phyloP scores from a whole-genome alignment of 2,888 invertebrate genomes.

The Formica aserva region DNA sequence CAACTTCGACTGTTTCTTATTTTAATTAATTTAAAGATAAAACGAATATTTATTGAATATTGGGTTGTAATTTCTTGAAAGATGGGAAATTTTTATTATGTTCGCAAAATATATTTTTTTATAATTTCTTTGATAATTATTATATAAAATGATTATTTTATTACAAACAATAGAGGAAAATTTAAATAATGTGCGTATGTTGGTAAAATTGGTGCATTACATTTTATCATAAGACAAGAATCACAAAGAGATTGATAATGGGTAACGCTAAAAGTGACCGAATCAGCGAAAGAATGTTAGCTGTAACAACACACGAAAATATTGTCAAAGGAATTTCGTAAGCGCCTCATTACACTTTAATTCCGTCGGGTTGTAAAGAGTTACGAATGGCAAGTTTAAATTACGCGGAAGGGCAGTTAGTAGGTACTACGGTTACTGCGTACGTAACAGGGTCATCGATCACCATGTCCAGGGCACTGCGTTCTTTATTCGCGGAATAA shows the following conservation, averaged over 20 bases:
- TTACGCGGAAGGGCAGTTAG: slow-evolving; percentile 67
- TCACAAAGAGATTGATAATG: not conserved
- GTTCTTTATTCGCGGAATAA: slow-evolving; percentile 71
- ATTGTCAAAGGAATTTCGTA: slow-evolving; percentile 19
- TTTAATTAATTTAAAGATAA: slow-evolving; percentile 7
- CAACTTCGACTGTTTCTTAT: not conserved
- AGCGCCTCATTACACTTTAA: slow-evolving; percentile 32
- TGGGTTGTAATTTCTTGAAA: not conserved
- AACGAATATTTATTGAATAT: not conserved
- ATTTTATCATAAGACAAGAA: not conserved
- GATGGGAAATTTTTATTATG: not conserved
- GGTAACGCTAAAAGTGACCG: not conserved
- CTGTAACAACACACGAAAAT: not conserved
- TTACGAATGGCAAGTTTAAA: slow-evolving; percentile 66
- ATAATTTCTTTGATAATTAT: not conserved
- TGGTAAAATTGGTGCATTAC: not conserved
- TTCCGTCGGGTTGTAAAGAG: slow-evolving; percentile 34
- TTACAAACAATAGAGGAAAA: not conserved
- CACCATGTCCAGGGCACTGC: slow-evolving; percentile 59
- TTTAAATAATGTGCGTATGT: not conserved
- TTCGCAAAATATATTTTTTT: not conserved
- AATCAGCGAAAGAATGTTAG: not conserved
- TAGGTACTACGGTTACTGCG: slow-evolving; percentile 53
- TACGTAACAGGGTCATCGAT: slow-evolving; percentile 67
- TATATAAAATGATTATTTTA: not conserved